phyloP scores from a whole-genome alignment of 2,888 invertebrate genomes.

The Xestobium rufovillosum region DNA sequence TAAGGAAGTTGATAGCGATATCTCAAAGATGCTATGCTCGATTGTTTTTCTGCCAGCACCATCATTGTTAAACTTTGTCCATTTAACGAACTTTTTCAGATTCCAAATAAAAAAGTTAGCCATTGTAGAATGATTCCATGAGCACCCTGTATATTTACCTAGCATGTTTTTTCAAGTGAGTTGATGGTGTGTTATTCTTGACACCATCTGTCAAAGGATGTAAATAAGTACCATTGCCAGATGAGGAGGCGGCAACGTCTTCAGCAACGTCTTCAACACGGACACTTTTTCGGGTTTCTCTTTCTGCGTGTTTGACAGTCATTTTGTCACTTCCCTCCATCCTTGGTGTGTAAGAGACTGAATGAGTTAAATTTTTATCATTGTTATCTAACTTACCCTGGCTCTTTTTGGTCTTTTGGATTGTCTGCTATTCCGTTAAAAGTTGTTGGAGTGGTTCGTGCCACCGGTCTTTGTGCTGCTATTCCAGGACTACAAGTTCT shows the following conservation, averaged over 20 bases:
- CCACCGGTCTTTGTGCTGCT: constrained; percentile 66
- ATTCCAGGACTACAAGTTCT: constrained; percentile 82
- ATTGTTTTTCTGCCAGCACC: too few relatives aligned
- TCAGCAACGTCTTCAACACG: constrained; percentile 60
- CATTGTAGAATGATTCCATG: too few relatives aligned
- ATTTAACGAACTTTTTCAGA: too few relatives aligned
- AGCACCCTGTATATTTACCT: too few relatives aligned
- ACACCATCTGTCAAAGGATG: constrained; percentile 73
- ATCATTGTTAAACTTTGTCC: too few relatives aligned
- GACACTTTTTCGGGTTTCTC: constrained; percentile 77
- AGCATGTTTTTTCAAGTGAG: constrained; percentile 80
- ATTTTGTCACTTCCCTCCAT: constrained; percentile 71
- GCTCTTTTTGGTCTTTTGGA: constrained; percentile 47
- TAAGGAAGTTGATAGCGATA: too few relatives aligned
- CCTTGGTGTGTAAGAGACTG: constrained; percentile 70
- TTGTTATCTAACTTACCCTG: constrained; percentile 76
- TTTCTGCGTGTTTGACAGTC: constrained; percentile 62
- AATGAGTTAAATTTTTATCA: constrained; percentile 75
- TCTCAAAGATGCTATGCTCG: too few relatives aligned
- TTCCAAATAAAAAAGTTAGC: too few relatives aligned
- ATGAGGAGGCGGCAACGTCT: constrained; percentile 73
- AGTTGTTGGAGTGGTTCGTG: constrained; percentile 74
- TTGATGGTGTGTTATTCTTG: constrained; percentile 64
- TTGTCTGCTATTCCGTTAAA: constrained; percentile 56
- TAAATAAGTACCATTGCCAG: constrained; percentile 74